phyloP scores from a whole-genome alignment of 2,888 invertebrate species.

The Megastigmus dorsalis region DNA sequence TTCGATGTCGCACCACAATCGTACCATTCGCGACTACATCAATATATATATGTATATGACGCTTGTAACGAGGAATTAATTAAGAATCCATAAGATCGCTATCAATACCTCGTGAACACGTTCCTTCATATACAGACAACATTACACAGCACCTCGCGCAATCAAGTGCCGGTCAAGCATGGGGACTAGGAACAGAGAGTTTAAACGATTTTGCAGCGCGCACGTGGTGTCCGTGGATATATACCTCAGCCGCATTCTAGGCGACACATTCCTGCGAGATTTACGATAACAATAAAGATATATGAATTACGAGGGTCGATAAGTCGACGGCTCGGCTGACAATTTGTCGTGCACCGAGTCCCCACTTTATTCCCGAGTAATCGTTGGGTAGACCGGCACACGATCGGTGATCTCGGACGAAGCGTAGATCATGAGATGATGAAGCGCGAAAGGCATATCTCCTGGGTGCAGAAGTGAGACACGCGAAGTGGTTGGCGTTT shows the following conservation, averaged over 20 bases:
- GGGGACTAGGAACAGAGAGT: background rate
- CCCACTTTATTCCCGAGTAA: conserved; percentile 8
- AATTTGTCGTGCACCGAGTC: conserved; percentile 26
- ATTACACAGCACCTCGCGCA: background rate
- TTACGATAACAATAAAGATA: conserved; percentile 51
- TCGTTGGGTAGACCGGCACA: too few relatives aligned
- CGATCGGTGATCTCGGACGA: background rate
- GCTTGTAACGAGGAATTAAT: conserved; percentile 17
- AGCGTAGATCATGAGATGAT: background rate
- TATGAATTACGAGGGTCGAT: conserved; percentile 45
- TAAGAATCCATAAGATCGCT: conserved; percentile 26
- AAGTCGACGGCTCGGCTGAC: conserved; percentile 12
- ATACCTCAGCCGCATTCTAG: background rate
- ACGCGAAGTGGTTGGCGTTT: background rate
- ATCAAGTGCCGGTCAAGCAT: background rate
- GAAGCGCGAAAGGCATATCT: background rate
- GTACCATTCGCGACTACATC: background rate
- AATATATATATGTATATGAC: conserved; percentile 9
- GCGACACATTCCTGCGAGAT: conserved; percentile 44
- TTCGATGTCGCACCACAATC: too few relatives aligned
- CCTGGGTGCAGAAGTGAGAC: background rate
- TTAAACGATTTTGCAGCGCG: conserved; percentile 3
- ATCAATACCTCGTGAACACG: conserved; percentile 6
- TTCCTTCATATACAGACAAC: background rate
- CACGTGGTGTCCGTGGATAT: background rate